Percentiles rank a stretch among this genome's conserved stretches.
Evolutionary conservation across 2,797 vertebrate species (phyloP).

Genomic region (Morus bassanus): DNA sequence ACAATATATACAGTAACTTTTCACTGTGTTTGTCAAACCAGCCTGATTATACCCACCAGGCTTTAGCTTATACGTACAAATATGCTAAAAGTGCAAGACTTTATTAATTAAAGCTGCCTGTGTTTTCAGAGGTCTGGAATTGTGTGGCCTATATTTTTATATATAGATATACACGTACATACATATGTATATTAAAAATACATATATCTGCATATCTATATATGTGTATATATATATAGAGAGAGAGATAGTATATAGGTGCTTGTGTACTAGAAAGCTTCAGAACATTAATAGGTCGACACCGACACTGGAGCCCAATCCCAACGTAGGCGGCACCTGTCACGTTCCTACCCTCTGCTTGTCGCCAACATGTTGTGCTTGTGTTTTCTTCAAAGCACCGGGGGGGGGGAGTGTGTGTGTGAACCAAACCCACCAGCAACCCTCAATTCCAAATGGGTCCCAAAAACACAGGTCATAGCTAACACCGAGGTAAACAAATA

Average conservation of each 20-base stretch:
- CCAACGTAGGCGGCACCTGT: neutral
- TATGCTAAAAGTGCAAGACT: slow-evolving; percentile 73
- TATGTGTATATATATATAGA: neutral
- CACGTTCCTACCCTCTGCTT: neutral
- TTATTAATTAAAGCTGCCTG: slow-evolving; percentile 67
- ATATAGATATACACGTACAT: neutral
- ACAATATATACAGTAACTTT: slow-evolving; percentile 61
- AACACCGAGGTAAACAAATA: slow-evolving; percentile 45
- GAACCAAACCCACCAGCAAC: neutral
- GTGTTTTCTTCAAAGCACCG: neutral
- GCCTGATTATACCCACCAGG: slow-evolving; percentile 51
- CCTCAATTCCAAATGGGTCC: slow-evolving; percentile 8
- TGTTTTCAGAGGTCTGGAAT: slow-evolving; percentile 65
- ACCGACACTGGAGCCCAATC: neutral
- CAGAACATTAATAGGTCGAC: neutral
- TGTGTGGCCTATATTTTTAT: slow-evolving; percentile 8
- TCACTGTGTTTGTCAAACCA: slow-evolving; percentile 37
- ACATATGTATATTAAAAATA: neutral
- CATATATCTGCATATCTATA: neutral
- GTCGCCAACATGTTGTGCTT: neutral
- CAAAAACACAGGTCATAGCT: slow-evolving; percentile 12
- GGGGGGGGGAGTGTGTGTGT: fast-evolving
- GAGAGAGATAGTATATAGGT: neutral
- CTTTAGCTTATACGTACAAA: slow-evolving; percentile 71
- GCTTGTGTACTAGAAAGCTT: neutral